Evolutionary conservation across 2,113 vertebrate genomes (phyloP), one percentile per base, ranked within the genome.

Genomic region (Otolemur garnettii): DNA sequence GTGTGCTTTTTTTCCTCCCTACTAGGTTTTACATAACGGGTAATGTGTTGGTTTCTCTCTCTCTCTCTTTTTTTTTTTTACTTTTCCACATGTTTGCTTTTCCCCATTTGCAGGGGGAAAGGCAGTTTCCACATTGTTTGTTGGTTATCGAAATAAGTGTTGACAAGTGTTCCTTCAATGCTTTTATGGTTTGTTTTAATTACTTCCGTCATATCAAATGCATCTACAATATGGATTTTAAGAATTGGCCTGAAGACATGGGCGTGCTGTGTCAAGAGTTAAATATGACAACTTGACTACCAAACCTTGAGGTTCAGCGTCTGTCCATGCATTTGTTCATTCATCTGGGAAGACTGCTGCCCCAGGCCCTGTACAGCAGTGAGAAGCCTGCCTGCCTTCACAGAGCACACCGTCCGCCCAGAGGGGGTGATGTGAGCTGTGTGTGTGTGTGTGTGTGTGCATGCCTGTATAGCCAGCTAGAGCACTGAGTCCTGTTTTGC

Each of bases 61-160:
- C 35, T 33, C 33, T 50, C 26, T 53, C 7, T 35, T 38, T 88
- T 19, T n/a, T 50, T 72, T 53, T 62, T 83, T 64, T 24, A 11
- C 3, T 18, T 97, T 42, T 60, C 71, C n/a, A 4, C 59, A 8
- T 68, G 45, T 95, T 83, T 84, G 59, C 60, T 0, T 72, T 30
- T 4, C 50, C 18, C 68, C 4, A 0, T 83, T 0, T 2, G 7
- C 87, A 53, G 92, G 82, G 22, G 0, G 89, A 97, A 91, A 66
- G 33, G 90, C 87, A 33, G 7, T 87, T 98, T 98, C 92, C 74
- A 74, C 85, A 7, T 87, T 97, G 89, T 91, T 92, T 45, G 92
- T 35, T 50, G 87, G 79, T 94, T 93, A 64, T 74, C 75, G 78
- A 91, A 90, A 92, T 80, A 69, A 69, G 66, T 1, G 9, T n/a